Percentiles rank a stretch among this genome's conserved stretches.
Conservation (phyloP, 2,888 invertebrate genomes). For the Incurvaria masculella region DNA sequence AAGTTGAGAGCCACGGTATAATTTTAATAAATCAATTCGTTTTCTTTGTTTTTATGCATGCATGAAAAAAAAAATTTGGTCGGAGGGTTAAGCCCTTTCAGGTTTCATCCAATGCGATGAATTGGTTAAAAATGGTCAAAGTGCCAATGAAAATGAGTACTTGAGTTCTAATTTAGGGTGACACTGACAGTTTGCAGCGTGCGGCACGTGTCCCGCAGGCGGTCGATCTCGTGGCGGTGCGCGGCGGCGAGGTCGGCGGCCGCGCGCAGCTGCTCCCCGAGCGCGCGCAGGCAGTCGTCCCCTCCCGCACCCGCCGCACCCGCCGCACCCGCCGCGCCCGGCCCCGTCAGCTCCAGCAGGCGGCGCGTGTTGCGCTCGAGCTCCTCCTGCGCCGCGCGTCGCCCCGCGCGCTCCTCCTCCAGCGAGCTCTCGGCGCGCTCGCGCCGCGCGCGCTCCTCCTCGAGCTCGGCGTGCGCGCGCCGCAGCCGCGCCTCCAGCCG, state of each 20-base stretch:
- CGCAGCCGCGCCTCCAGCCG: slow-evolving; percentile 58
- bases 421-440: slow-evolving; percentile 58
- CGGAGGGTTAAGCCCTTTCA: too few relatives aligned
- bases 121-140: too few relatives aligned
- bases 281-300: slow-evolving; percentile 69
- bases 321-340: slow-evolving; percentile 49
- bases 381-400: slow-evolving; percentile 71
- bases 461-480: slow-evolving; percentile 58
- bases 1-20: too few relatives aligned
- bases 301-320: slow-evolving; percentile 54
- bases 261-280: slow-evolving; percentile 72
- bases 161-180: too few relatives aligned
- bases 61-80: too few relatives aligned
- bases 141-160: too few relatives aligned
- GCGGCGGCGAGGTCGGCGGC: slow-evolving; percentile 71
- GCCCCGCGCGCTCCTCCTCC: slow-evolving; percentile 67
- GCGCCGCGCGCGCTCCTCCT: slow-evolving; percentile 57
- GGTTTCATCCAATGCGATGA: too few relatives aligned
- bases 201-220: slow-evolving; percentile 66
- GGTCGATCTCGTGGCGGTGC: slow-evolving; percentile 73
- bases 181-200: slow-evolving; percentile 64
- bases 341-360: slow-evolving; percentile 59
- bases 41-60: too few relatives aligned
- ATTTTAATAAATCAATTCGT: too few relatives aligned
- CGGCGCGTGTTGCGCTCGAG: slow-evolving; percentile 71